These are phyloP conservation scores for Marmota monax DNA, from an alignment of 2,113 vertebrate species.

Conservation along the genomic window DNA sequence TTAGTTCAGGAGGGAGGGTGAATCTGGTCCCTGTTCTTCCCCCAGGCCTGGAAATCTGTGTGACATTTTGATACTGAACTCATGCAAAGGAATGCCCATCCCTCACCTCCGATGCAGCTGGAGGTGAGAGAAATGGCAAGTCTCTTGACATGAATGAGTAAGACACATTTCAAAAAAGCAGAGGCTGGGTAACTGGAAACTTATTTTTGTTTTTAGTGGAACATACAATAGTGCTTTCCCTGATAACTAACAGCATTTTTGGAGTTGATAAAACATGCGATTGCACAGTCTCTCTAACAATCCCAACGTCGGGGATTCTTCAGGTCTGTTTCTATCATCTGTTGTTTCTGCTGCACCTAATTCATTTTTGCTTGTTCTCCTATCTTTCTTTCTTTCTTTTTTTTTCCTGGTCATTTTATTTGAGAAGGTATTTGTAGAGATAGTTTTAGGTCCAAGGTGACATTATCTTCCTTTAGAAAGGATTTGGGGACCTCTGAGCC, in stretches of 20 bases:
- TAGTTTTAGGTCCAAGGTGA: background rate
- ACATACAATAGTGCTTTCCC: background rate
- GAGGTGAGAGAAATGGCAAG: background rate
- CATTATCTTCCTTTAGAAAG: background rate
- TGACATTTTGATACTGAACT: background rate
- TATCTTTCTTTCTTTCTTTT: background rate
- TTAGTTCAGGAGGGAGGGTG: background rate
- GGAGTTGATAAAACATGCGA: background rate
- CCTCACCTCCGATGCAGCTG: background rate
- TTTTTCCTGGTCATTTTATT: background rate
- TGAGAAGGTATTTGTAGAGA: background rate
- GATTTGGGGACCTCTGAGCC: background rate
- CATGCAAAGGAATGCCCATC: background rate
- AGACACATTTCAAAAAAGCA: background rate
- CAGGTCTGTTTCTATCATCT: background rate
- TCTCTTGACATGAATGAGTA: background rate
- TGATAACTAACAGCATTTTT: background rate
- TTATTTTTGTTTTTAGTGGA: background rate
- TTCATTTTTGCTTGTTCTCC: background rate
- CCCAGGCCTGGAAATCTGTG: background rate
- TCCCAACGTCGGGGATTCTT: background rate
- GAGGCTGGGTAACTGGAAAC: background rate
- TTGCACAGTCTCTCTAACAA: background rate
- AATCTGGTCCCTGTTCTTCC: background rate
- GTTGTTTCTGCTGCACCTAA: background rate